A percentile compares a stretch with the other conserved stretches of the same genome.
Conservation (phyloP, 2,888 invertebrate species). For the Drosophila neoperkinsi region DNA sequence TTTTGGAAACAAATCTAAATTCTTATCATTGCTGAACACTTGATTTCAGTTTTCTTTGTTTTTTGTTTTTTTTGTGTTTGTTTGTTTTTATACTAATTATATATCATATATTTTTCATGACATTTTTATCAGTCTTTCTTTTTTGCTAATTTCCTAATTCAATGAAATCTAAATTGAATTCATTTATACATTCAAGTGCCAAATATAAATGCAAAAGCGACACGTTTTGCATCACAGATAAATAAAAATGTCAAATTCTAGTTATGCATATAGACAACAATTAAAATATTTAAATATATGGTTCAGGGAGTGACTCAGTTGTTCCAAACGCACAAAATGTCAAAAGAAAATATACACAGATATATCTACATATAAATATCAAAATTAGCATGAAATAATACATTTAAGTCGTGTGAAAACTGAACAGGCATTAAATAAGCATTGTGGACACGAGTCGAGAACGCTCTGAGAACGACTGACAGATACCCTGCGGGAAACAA, state of each 20-base stretch:
- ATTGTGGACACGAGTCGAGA: background rate
- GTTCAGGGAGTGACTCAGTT: slow-evolving; percentile 9
- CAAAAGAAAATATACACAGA: slow-evolving; percentile 7
- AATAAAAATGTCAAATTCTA: slow-evolving; percentile 39
- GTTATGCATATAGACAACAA: slow-evolving; percentile 48
- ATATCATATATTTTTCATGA: background rate
- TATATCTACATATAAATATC: background rate
- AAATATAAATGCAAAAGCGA: slow-evolving; percentile 50
- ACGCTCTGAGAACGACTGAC: background rate
- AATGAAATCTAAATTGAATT: background rate
- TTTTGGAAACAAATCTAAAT: background rate
- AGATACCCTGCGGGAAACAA: slow-evolving; percentile 2
- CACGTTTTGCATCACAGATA: slow-evolving; percentile 56
- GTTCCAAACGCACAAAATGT: slow-evolving; percentile 34
- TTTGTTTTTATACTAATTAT: background rate
- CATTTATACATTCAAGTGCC: slow-evolving; percentile 5
- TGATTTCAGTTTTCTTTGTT: background rate
- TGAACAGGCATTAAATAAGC: slow-evolving; percentile 10
- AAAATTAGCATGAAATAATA: slow-evolving; percentile 62
- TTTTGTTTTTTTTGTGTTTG: background rate
- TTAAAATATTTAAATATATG: slow-evolving; percentile 54
- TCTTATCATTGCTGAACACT: background rate
- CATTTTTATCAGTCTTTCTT: background rate
- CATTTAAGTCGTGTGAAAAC: slow-evolving; percentile 37
- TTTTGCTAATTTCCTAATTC: background rate